phyloP scores from a whole-genome alignment of 2,113 vertebrate species.

The Poicephalus meyeri region DNA sequence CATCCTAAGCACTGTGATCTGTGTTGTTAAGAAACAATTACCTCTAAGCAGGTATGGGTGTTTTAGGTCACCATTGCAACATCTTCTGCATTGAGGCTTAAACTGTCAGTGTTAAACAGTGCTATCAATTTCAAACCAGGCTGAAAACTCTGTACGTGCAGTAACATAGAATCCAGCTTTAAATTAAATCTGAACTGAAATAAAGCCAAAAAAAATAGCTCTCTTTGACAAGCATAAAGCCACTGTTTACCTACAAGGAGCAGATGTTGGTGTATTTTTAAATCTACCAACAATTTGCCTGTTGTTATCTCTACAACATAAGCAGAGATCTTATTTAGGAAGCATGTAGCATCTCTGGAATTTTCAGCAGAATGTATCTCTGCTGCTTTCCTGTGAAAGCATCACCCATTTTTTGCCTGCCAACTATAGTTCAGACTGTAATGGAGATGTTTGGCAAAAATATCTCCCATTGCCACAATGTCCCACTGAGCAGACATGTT shows the following conservation, averaged over 20 bases:
- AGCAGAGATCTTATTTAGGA: slow-evolving; percentile 3
- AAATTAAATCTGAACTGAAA: background rate
- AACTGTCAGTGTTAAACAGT: background rate
- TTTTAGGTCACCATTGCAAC: background rate
- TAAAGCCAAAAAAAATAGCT: background rate
- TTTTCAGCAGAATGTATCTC: background rate
- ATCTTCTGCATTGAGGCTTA: accelerated
- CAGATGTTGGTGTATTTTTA: background rate
- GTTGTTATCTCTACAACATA: background rate
- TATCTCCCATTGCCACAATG: background rate
- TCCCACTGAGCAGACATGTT: background rate
- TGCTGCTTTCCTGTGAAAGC: background rate
- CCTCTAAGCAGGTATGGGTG: background rate
- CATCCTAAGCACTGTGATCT: background rate
- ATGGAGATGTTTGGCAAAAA: slow-evolving; percentile 46
- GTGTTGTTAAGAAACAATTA: background rate
- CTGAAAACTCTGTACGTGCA: background rate
- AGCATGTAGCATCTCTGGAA: background rate
- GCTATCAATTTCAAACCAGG: background rate
- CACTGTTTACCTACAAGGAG: background rate
- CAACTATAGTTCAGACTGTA: slow-evolving; percentile 37
- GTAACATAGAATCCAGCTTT: background rate
- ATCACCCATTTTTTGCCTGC: background rate
- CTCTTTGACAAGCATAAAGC: background rate
- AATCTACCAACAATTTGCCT: background rate